A percentile compares a stretch with the other conserved stretches of the same genome.
Conservation (phyloP, 2,888 invertebrate species). For the Agrotis exclamationis region DNA sequence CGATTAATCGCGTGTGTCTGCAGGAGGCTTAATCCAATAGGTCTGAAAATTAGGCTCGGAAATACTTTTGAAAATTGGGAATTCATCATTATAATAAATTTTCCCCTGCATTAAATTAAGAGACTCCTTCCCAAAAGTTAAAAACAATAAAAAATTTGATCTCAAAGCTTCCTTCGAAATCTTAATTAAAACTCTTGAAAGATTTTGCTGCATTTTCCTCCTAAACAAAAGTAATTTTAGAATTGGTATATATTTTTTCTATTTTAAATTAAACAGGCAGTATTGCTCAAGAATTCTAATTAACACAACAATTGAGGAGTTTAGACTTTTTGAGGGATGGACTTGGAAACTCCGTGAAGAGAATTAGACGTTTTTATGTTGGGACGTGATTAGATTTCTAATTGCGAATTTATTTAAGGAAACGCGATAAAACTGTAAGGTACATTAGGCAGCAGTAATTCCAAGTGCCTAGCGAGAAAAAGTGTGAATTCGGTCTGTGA, state of each 20-base stretch:
- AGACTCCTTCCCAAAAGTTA: background rate
- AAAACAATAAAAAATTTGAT: slow-evolving; percentile 10
- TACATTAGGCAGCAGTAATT: slow-evolving; percentile 19
- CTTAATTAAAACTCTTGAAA: slow-evolving; percentile 50
- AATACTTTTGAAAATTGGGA: background rate
- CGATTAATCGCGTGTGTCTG: too few relatives aligned
- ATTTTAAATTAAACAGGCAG: slow-evolving; percentile 58
- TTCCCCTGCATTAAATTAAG: background rate
- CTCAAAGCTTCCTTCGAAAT: slow-evolving; percentile 14
- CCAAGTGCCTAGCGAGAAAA: slow-evolving; percentile 6
- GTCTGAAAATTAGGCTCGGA: background rate
- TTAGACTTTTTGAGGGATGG: slow-evolving; percentile 62
- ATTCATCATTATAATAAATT: background rate
- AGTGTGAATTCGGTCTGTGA: background rate
- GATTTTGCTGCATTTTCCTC: slow-evolving; percentile 41
- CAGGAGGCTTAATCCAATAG: too few relatives aligned
- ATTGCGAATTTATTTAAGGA: slow-evolving; percentile 53
- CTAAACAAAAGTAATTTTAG: slow-evolving; percentile 54
- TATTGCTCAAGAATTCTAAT: slow-evolving; percentile 65
- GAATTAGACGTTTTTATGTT: slow-evolving; percentile 62
- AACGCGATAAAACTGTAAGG: slow-evolving; percentile 32
- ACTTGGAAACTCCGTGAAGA: slow-evolving; percentile 63
- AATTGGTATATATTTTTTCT: slow-evolving; percentile 46
- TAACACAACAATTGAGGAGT: slow-evolving; percentile 66
- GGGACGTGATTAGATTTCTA: slow-evolving; percentile 60